Percentiles rank a stretch among this genome's conserved stretches.
Conservation (phyloP, 35 echinoderm and acorn worm species). For the Stichopus chloronotus region DNA sequence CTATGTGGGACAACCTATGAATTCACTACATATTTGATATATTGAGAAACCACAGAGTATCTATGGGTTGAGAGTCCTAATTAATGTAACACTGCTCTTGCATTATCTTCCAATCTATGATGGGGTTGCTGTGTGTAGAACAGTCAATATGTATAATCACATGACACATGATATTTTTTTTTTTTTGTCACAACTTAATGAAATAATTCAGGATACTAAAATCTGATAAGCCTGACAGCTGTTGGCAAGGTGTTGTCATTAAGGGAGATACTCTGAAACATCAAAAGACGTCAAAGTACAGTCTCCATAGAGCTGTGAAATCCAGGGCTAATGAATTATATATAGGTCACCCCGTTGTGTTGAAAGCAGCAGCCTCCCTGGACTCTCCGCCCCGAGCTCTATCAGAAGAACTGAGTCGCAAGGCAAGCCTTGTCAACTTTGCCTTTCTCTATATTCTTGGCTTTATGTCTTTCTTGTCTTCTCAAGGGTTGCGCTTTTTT, state of each 20-base stretch:
- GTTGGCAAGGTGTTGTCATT: constrained; percentile 20
- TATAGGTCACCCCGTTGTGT: neutral
- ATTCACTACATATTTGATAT: too few relatives aligned
- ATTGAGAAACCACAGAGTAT: too few relatives aligned
- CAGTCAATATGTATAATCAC: too few relatives aligned
- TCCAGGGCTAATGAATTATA: constrained; percentile 1
- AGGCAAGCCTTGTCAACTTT: neutral
- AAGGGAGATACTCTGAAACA: neutral
- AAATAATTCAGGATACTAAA: too few relatives aligned
- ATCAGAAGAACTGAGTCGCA: neutral
- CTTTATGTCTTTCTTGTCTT: neutral
- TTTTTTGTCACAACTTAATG: too few relatives aligned
- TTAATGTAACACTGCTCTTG: too few relatives aligned
- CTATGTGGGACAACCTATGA: too few relatives aligned
- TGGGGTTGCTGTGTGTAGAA: too few relatives aligned
- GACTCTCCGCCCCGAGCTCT: neutral
- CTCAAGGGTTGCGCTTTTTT: constrained; percentile 9
- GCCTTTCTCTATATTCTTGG: neutral
- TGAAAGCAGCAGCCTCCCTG: neutral
- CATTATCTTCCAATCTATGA: too few relatives aligned
- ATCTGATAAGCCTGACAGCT: constrained; percentile 26
- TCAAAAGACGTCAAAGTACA: constrained; percentile 27
- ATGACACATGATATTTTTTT: too few relatives aligned
- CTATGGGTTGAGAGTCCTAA: too few relatives aligned
- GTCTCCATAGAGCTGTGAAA: constrained; percentile 2